Conservation (phyloP, 2,888 invertebrate species). For the Autographa gamma region DNA sequence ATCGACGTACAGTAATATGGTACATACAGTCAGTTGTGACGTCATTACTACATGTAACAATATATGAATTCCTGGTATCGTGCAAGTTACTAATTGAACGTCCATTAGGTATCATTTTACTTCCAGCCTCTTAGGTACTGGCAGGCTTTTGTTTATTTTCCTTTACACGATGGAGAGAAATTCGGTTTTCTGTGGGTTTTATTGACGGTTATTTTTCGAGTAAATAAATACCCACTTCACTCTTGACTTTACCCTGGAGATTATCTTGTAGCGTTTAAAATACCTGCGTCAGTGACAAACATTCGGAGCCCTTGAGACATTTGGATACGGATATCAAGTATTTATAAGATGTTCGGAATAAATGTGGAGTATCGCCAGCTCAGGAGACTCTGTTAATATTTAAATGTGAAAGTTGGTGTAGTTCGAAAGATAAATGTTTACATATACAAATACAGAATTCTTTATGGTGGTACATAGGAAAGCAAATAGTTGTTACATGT, state of each 20-base stretch:
- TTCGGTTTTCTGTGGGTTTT: not conserved
- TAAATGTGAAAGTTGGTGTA: too few relatives aligned
- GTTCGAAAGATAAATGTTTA: too few relatives aligned
- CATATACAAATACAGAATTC: too few relatives aligned
- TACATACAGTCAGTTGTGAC: conserved; percentile 9
- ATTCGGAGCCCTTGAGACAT: conserved; percentile 1
- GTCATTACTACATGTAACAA: conserved; percentile 25
- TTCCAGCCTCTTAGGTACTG: not conserved
- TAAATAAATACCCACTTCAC: not conserved
- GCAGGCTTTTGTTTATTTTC: not conserved
- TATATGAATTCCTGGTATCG: not conserved
- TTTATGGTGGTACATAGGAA: too few relatives aligned
- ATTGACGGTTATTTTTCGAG: not conserved
- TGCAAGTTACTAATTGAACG: conserved; percentile 5
- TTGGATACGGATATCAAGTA: not conserved
- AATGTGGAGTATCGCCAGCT: too few relatives aligned
- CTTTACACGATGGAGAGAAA: not conserved
- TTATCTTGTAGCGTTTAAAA: conserved; percentile 4
- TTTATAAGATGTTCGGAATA: too few relatives aligned
- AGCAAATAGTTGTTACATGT: too few relatives aligned
- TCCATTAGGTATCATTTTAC: conserved; percentile 3
- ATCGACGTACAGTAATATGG: not conserved
- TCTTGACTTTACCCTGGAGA: not conserved
- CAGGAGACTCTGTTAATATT: too few relatives aligned
- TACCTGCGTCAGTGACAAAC: not conserved